These are phyloP conservation scores for Vollenhovia emeryi DNA, from an alignment of 1,140 invertebrate genomes.

Conservation along the genomic window DNA sequence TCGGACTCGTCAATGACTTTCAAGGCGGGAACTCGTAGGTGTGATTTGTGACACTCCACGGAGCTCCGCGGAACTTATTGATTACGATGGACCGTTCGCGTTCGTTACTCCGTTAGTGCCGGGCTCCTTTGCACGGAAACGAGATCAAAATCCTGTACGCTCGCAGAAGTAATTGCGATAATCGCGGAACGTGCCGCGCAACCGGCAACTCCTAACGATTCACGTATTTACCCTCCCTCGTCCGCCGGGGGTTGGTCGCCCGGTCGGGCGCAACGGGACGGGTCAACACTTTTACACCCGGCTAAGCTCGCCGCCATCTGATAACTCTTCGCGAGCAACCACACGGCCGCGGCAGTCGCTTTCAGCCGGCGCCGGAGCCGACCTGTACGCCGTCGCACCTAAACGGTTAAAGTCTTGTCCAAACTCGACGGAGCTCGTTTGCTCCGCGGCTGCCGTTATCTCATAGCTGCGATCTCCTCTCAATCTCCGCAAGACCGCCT, in stretches of 20 bases:
- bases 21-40: not conserved
- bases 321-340: constrained; percentile 61
- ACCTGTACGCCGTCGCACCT: constrained; percentile 14
- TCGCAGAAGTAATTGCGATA: constrained; percentile 54
- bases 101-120: not conserved
- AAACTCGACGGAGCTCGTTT: constrained; percentile 73
- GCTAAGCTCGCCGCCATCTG: constrained; percentile 58
- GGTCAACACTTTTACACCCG: constrained; percentile 71
- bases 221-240: constrained; percentile 55
- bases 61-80: not conserved
- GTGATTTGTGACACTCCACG: not conserved
- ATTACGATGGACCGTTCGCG: not conserved
- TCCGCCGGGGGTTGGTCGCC: not conserved
- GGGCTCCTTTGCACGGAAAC: constrained; percentile 1
- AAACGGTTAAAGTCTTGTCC: constrained; percentile 75
- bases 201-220: constrained; percentile 57
- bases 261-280: not conserved
- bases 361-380: constrained; percentile 58
- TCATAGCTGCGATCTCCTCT: constrained; percentile 63
- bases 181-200: constrained; percentile 42
- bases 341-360: constrained; percentile 55
- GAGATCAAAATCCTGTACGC: constrained; percentile 45
- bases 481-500: constrained; percentile 48
- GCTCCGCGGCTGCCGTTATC: constrained; percentile 68
- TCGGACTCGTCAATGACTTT: not conserved